A percentile compares a stretch with the other conserved stretches of the same genome.
Conservation (phyloP, 2,113 vertebrate species). For the Geothlypis trichas region DNA sequence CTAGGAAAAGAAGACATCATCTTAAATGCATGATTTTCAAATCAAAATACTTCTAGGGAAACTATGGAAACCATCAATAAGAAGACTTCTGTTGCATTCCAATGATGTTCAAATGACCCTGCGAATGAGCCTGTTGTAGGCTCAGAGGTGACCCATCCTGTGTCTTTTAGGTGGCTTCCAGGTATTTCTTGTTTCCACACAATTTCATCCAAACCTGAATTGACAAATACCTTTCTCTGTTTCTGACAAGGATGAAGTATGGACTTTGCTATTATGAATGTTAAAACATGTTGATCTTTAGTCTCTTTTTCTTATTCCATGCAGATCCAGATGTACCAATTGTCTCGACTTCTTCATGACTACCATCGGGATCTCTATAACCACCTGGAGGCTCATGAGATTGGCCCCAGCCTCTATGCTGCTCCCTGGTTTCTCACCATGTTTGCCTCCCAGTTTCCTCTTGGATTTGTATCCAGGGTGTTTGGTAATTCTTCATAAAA, state of each 20-base stretch:
- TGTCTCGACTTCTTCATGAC: conserved; percentile 83
- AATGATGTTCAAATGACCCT: background rate
- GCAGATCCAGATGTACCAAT: conserved; percentile 87
- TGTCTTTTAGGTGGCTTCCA: background rate
- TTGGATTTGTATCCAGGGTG: conserved; percentile 84
- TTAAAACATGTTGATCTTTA: background rate
- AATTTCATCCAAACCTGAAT: background rate
- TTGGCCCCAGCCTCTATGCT: conserved; percentile 83
- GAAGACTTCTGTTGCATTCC: background rate
- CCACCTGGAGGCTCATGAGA: conserved; percentile 82
- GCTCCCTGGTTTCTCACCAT: conserved; percentile 86
- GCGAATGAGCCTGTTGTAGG: background rate
- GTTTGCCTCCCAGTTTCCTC: conserved; percentile 83
- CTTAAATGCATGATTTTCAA: background rate
- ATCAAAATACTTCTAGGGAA: background rate
- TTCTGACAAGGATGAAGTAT: background rate
- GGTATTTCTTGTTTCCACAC: background rate
- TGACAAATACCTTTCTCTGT: background rate
- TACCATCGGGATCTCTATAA: conserved; percentile 82
- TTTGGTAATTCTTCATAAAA: conserved; percentile 74
- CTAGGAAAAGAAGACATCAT: background rate
- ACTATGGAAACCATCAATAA: background rate
- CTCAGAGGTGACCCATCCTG: background rate
- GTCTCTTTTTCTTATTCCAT: background rate
- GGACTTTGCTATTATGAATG: background rate